Evolutionary conservation across 2,888 invertebrate species (phyloP), one percentile per base, ranked within the genome.

Genomic region (Ornithoptera priamus): DNA sequence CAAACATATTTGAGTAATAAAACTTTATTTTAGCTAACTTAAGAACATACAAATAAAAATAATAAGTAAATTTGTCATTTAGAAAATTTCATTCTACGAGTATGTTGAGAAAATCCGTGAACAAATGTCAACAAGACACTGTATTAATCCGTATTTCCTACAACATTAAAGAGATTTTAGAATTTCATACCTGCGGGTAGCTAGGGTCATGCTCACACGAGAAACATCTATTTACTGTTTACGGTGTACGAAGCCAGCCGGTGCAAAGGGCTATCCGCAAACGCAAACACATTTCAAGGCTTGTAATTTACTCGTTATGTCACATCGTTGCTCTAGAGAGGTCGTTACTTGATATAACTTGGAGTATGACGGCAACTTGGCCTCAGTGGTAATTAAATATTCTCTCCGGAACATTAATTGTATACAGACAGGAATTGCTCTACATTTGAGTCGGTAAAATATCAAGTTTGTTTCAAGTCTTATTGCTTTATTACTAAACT

Each of bases 251-350:
- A 78, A 81, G 81, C 79, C 78, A 77, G 80, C 75, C 76, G 79
- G 82, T 77, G 78, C 81, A 77, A 79, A 81, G 84, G 85, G 86
- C 85, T 84, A 83, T 82, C 80, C 46, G 46, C 46, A 46, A 46
- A 15, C 77, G 82, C 85, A 86, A 87, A 87, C 86, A 87, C 86
- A 53, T 87, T 82, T 80, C 80, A 77, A 82, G 81, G 81, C 79
- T 75, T 86, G 86, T 86, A 86, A 87, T 88, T 87, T 88, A 84
- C 86, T 87, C 81, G 85, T 85, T 85, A 86, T 82, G 81, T 83
- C 80, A 81, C 81, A 85, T 82, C 81, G 80, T 76, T 65, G 65
- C 64, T 71, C 68, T 70, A 53, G 68, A 70, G 71, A 71, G 66
- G 20, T 70, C 62, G 58, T 62, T 67, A 61, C 42, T 70, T 70